Evolutionary conservation across 2,888 invertebrate genomes (phyloP).

Genomic region (Patella caerulea): DNA sequence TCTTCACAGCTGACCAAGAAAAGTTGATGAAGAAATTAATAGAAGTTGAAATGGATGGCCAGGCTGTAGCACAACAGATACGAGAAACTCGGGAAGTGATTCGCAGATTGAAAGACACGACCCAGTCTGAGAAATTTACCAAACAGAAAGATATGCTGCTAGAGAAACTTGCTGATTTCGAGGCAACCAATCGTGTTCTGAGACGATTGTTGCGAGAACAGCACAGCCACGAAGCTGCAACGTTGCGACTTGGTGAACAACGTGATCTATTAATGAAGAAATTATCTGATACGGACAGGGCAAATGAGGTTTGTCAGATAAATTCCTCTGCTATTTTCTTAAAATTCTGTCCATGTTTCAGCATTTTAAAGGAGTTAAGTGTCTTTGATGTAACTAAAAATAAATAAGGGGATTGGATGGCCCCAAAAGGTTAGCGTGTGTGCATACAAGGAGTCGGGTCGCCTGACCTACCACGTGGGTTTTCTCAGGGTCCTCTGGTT

Average conservation of each 20-base stretch:
- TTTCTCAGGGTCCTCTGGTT: too few species aligned
- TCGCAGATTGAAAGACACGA: slow-evolving; percentile 60
- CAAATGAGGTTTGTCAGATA: slow-evolving; percentile 54
- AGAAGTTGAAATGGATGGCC: slow-evolving; percentile 70
- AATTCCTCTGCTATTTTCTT: too few species aligned
- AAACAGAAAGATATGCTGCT: slow-evolving; percentile 65
- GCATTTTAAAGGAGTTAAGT: too few species aligned
- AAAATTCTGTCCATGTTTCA: too few species aligned
- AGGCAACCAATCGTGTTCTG: slow-evolving; percentile 64
- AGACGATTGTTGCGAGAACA: slow-evolving; percentile 64
- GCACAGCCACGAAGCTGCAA: slow-evolving; percentile 63
- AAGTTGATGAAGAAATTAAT: slow-evolving; percentile 69
- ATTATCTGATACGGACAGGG: slow-evolving; percentile 63
- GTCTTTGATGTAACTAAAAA: too few species aligned
- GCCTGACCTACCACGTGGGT: too few species aligned
- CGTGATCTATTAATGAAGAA: slow-evolving; percentile 64
- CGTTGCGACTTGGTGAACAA: slow-evolving; percentile 62
- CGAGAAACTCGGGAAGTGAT: slow-evolving; percentile 61
- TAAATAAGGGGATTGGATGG: too few species aligned
- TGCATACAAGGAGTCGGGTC: too few species aligned
- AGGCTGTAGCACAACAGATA: slow-evolving; percentile 65
- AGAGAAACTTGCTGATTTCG: slow-evolving; percentile 67
- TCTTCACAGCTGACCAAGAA: slow-evolving; percentile 58
- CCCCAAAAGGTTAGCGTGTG: too few species aligned
- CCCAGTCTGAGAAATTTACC: slow-evolving; percentile 53